Percentiles rank a stretch among this genome's conserved stretches.
phyloP scores from a whole-genome alignment of 2,888 invertebrate genomes.

The Sepioteuthis lessoniana region DNA sequence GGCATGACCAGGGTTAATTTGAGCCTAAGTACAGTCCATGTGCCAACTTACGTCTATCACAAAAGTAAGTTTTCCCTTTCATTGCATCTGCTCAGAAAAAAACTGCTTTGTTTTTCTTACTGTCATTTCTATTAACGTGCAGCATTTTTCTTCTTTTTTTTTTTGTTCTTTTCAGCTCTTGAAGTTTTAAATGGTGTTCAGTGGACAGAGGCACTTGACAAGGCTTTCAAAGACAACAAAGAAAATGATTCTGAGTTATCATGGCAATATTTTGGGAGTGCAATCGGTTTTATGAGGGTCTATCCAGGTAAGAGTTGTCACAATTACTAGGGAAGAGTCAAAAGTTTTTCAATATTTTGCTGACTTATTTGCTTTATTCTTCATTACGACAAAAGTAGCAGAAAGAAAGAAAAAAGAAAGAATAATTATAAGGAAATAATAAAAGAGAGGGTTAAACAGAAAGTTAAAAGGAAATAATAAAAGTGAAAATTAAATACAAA shows the following conservation, averaged over 20 bases:
- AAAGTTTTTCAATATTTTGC: no score
- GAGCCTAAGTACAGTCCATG: slow-evolving; percentile 41
- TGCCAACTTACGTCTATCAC: slow-evolving; percentile 46
- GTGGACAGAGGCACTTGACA: slow-evolving; percentile 91
- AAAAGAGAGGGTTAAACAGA: no score
- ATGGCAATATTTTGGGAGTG: slow-evolving; percentile 98
- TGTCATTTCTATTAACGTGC: slow-evolving; percentile 40
- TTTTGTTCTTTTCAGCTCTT: slow-evolving; percentile 77
- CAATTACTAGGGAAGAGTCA: no score
- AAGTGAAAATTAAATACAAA: no score
- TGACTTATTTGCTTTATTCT: no score
- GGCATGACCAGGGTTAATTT: slow-evolving; percentile 39
- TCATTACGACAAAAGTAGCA: no score
- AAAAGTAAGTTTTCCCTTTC: slow-evolving; percentile 42
- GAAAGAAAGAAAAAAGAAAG: no score
- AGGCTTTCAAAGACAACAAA: slow-evolving; percentile 88
- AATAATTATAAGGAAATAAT: no score
- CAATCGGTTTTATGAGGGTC: slow-evolving; percentile 91
- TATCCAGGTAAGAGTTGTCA: slow-evolving; percentile 86
- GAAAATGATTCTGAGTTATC: slow-evolving; percentile 90
- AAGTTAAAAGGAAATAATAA: no score
- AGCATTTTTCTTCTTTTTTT: no score
- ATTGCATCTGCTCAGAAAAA: slow-evolving; percentile 76
- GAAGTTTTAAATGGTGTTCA: slow-evolving; percentile 91
- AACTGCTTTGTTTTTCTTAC: not conserved